Evolutionary conservation across 2,888 invertebrate genomes (phyloP).

Genomic region (Agelastica alni): DNA sequence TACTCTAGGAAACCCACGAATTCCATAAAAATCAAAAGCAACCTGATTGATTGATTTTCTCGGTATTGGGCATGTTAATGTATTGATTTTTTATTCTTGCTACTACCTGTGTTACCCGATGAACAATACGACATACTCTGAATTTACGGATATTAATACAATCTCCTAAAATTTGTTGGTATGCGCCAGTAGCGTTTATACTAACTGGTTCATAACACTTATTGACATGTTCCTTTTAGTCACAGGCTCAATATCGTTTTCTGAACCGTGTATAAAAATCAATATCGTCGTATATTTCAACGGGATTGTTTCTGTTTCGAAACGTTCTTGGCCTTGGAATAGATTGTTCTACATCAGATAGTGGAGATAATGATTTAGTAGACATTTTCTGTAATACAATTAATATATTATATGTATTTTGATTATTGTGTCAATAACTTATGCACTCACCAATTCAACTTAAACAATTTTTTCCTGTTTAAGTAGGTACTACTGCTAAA

Average conservation of each 20-base stretch:
- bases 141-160: background rate
- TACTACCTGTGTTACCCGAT: background rate
- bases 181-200: background rate
- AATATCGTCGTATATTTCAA: background rate
- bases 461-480: no score
- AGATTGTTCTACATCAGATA: no score
- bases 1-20: slow-evolving; percentile 1
- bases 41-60: background rate
- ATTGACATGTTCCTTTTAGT: background rate
- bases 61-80: background rate
- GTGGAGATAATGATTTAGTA: no score
- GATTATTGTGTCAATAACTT: no score
- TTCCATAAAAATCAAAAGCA: background rate
- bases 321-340: background rate
- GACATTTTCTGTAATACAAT: no score
- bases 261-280: background rate
- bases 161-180: background rate
- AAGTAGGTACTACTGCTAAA: no score
- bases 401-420: no score
- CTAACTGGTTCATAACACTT: background rate
- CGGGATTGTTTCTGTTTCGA: background rate
- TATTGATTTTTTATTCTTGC: background rate
- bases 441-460: no score
- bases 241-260: background rate
- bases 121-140: background rate